Evolutionary conservation across 2,797 vertebrate genomes (phyloP), one percentile per base, ranked within the genome.

Genomic region (Neosilurus hyrtlii): DNA sequence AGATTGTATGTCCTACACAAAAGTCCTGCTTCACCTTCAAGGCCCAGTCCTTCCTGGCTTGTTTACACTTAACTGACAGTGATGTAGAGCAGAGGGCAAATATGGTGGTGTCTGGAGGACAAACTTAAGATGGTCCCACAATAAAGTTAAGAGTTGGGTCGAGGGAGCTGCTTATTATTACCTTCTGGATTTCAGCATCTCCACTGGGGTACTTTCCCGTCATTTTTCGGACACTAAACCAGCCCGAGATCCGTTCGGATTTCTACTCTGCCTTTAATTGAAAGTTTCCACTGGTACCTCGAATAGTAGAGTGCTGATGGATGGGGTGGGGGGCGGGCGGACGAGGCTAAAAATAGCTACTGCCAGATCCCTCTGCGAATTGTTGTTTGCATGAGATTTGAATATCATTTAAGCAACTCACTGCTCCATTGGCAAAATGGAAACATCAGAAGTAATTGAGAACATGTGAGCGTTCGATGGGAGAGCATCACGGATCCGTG

Each of bases 261-360:
- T 87, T 87, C 86, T 87, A 82, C 83, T 85, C 65, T 86, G 83
- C 68, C 86, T 86, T 83, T 90, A 89, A 92, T 91, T 92, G 91
- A 94, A 93, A 93, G 91, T 94, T 94, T 93, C 92, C 91, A 92
- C 93, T 89, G 90, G 90, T 91, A 89, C 91, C 87, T 91, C 89
- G 90, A 88, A 94, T 90, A 91, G 92, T 90, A 88, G 88, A 89
- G 88, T 91, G 90, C 89, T 88, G 67, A 88, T 88, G 89, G 89
- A 90, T 59, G 66, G 84, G 72, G 66, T 80, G 71, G 9, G 68
- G 71, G 84, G 84, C 75, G 67, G 79, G 76, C 65, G 78, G 84
- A 89, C 81, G 81, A 9, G 68, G 70, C 93, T 94, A 94, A 93
- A 95, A 94, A 94, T 95, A 95, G 91, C 91, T 80, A 85, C 90